These are phyloP conservation scores for Cacoxenus indagator DNA, from an alignment of 2,888 invertebrate genomes.

Conservation along the genomic window DNA sequence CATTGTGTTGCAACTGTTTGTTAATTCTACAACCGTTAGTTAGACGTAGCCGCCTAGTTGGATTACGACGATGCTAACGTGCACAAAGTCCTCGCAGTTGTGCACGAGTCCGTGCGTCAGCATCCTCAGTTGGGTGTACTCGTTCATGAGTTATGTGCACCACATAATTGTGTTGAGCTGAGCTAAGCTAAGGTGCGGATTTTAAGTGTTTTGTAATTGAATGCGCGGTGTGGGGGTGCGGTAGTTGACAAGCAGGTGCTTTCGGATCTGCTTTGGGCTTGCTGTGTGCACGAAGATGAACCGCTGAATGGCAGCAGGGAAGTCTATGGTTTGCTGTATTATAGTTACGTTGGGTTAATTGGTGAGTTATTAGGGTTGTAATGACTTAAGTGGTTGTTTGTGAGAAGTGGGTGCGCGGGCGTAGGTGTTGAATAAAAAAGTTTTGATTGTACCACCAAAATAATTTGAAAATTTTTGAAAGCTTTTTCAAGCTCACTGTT, in stretches of 20 bases:
- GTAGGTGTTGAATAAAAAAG: too few species aligned
- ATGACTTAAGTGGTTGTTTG: background rate
- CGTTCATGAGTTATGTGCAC: background rate
- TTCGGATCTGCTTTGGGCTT: background rate
- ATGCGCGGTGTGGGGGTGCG: background rate
- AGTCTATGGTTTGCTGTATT: background rate
- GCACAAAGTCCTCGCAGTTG: constrained; percentile 44
- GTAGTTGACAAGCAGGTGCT: background rate
- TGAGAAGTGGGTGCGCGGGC: too few species aligned
- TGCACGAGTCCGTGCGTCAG: background rate
- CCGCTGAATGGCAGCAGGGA: background rate
- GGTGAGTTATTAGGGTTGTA: background rate
- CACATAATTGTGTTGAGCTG: constrained; percentile 12
- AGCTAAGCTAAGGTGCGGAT: constrained; percentile 12
- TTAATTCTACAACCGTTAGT: background rate
- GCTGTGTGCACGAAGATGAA: background rate
- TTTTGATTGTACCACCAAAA: too few species aligned
- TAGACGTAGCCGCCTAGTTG: constrained; percentile 36
- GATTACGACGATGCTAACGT: constrained; percentile 52
- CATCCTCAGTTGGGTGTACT: background rate
- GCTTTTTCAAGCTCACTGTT: too few species aligned
- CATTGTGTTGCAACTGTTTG: background rate
- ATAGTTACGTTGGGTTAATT: background rate
- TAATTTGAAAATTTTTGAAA: too few species aligned
- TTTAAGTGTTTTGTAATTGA: constrained; percentile 23